Evolutionary conservation across 2,113 vertebrate species (phyloP).

Genomic region (Epinephelus fuscoguttatus): DNA sequence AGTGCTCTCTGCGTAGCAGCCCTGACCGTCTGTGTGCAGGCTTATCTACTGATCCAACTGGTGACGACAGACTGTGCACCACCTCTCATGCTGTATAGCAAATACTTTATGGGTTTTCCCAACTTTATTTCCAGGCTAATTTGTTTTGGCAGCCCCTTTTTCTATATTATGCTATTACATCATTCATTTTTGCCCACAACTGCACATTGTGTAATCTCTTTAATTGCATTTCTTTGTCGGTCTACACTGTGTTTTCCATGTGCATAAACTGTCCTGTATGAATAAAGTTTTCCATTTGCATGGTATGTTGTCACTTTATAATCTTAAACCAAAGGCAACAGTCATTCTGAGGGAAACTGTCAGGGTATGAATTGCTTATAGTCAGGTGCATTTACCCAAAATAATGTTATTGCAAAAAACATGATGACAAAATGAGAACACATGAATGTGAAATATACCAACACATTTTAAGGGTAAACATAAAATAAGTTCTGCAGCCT

Average conservation of each 20-base stretch:
- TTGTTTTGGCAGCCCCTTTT: neutral
- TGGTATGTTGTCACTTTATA: neutral
- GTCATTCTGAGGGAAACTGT: neutral
- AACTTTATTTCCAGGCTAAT: neutral
- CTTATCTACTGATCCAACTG: neutral
- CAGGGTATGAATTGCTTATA: neutral
- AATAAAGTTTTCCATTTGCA: slow-evolving; percentile 7
- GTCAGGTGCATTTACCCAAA: neutral
- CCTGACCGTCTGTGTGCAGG: neutral
- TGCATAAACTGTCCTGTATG: neutral
- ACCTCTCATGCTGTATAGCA: neutral
- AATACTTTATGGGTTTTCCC: neutral
- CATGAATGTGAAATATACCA: neutral
- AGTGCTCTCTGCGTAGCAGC: neutral
- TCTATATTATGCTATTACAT: neutral
- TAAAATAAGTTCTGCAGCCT: neutral
- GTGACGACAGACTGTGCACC: neutral
- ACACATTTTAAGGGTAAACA: neutral
- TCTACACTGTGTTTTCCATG: neutral
- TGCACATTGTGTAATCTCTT: neutral
- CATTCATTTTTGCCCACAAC: neutral
- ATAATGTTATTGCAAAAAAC: too few species aligned
- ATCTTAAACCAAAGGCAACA: neutral
- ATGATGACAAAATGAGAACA: neutral
- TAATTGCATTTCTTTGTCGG: neutral